Percentiles rank a stretch among this genome's conserved stretches.
phyloP scores from a whole-genome alignment of 2,888 invertebrate genomes.

The Nemurella pictetii region DNA sequence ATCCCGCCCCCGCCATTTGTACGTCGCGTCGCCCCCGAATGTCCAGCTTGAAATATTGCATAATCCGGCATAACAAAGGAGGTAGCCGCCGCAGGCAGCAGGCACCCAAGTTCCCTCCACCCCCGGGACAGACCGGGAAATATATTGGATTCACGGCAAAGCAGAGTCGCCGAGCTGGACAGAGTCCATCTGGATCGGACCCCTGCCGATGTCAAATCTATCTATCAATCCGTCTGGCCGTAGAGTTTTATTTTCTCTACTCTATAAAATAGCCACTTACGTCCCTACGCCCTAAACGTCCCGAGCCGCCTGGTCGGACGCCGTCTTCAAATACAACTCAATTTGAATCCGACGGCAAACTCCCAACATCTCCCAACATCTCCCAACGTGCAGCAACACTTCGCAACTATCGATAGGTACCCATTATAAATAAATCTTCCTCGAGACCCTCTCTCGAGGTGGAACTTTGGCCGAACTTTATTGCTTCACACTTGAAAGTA shows the following conservation, averaged over 20 bases:
- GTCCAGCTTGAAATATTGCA: conserved; percentile 26
- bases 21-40: neutral
- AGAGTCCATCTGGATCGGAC: conserved; percentile 10
- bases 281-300: conserved; percentile 20
- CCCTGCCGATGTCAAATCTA: conserved; percentile 24
- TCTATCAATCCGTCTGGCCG: conserved; percentile 3
- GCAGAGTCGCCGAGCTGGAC: neutral
- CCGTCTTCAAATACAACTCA: conserved; percentile 37
- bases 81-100: neutral
- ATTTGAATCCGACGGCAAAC: conserved; percentile 37
- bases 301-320: neutral
- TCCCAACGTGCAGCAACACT: neutral
- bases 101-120: neutral
- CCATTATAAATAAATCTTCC: conserved; percentile 38
- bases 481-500: conserved; percentile 26
- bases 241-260: conserved; percentile 28
- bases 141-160: neutral
- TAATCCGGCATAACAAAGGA: conserved; percentile 22
- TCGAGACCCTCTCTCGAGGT: neutral
- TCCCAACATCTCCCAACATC: too few species aligned
- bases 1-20: conserved; percentile 17
- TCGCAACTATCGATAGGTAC: neutral
- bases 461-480: conserved; percentile 30
- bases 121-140: neutral
- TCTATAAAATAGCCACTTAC: conserved; percentile 33